Evolutionary conservation across 1,140 invertebrate genomes (phyloP).

Genomic region (Neocloeon triangulifer): DNA sequence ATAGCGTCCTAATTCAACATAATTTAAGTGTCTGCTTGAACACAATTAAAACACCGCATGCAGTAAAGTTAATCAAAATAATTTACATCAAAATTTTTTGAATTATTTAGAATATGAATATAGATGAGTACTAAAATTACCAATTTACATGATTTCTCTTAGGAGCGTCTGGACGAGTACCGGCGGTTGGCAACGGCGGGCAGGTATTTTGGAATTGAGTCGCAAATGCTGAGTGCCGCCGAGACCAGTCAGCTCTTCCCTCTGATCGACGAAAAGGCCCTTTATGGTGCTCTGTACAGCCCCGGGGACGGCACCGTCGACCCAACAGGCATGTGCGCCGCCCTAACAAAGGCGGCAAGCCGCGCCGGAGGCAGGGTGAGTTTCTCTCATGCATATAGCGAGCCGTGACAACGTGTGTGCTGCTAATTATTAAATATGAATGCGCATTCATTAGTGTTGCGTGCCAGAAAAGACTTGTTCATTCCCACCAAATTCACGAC

Average conservation of each 20-base stretch:
- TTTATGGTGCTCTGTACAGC: constrained; percentile 55
- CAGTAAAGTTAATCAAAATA: no score
- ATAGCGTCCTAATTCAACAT: no score
- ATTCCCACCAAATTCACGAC: no score
- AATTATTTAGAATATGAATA: no score
- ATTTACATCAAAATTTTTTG: no score
- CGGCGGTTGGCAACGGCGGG: constrained; percentile 54
- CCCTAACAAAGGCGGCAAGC: constrained; percentile 43
- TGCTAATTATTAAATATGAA: background rate
- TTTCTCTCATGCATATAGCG: constrained; percentile 1
- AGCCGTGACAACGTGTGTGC: constrained; percentile 3
- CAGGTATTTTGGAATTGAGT: constrained; percentile 50
- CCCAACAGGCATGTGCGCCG: constrained; percentile 52
- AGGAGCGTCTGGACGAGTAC: constrained; percentile 64
- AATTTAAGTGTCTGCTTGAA: no score
- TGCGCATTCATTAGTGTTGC: background rate
- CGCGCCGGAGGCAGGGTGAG: constrained; percentile 43
- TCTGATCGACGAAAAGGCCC: constrained; percentile 42
- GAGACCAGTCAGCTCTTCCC: constrained; percentile 62
- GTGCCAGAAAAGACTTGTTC: no score
- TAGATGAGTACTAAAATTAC: no score
- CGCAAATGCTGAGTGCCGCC: constrained; percentile 37
- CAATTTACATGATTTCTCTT: no score
- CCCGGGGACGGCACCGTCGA: constrained; percentile 62
- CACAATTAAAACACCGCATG: no score